Conservation (phyloP, 2,113 vertebrate species). For the Ia io region DNA sequence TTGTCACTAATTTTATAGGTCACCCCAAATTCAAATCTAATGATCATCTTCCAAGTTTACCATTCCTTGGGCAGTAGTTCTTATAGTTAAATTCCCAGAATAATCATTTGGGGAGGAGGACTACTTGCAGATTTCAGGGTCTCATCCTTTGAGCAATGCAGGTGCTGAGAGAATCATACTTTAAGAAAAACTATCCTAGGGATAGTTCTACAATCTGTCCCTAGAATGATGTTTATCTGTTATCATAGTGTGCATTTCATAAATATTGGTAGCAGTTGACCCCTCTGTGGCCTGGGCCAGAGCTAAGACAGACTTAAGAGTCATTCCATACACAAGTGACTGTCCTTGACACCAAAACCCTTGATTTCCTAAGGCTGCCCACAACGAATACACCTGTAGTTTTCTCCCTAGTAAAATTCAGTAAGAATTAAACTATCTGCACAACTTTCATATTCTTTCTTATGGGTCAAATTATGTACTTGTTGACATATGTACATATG, state of each 20-base stretch:
- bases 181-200: neutral
- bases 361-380: neutral
- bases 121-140: neutral
- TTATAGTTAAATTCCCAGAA: neutral
- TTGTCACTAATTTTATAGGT: conserved; percentile 3
- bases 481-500: neutral
- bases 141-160: neutral
- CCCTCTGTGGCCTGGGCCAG: neutral
- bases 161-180: neutral
- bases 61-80: neutral
- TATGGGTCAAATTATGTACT: neutral
- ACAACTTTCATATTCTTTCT: conserved; percentile 13
- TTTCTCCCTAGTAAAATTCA: neutral
- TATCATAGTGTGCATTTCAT: neutral
- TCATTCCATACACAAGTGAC: neutral
- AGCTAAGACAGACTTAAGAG: neutral
- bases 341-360: neutral
- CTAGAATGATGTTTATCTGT: neutral
- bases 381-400: neutral
- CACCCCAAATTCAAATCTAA: neutral
- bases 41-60: neutral
- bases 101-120: neutral
- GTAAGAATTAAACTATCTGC: neutral
- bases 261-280: neutral
- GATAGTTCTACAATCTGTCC: neutral